Conservation (phyloP, 2,797 vertebrate genomes). For the Microctenopoma lineatum region DNA sequence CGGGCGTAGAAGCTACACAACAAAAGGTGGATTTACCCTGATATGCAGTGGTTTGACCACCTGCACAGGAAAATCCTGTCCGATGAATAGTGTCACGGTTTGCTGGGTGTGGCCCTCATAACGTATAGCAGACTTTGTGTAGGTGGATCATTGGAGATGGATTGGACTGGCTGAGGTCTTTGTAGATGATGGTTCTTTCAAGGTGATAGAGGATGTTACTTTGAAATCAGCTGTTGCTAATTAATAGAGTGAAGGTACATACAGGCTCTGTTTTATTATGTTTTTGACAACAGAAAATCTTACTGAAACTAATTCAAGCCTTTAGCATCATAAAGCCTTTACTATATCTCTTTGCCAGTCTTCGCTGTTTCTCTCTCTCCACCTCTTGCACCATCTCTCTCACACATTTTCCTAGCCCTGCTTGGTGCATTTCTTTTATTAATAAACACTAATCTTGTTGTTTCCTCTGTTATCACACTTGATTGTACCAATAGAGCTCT, state of each 20-base stretch:
- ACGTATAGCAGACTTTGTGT: not conserved
- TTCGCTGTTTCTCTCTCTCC: not conserved
- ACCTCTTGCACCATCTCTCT: not conserved
- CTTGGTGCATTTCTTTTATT: slow-evolving; percentile 21
- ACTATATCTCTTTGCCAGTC: no score
- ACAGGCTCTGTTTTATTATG: no score
- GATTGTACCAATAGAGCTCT: slow-evolving; percentile 29
- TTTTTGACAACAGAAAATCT: no score
- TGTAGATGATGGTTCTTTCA: not conserved
- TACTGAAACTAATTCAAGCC: no score
- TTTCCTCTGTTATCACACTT: slow-evolving; percentile 17
- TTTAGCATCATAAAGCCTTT: no score
- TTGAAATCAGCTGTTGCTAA: not conserved
- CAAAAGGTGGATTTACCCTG: no score
- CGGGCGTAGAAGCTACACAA: not conserved
- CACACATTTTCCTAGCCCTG: not conserved
- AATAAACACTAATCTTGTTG: slow-evolving; percentile 37
- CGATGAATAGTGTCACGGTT: no score
- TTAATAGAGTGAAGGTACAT: not conserved
- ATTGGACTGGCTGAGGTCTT: not conserved
- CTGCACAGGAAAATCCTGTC: no score
- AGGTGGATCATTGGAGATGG: not conserved
- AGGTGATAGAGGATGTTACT: not conserved
- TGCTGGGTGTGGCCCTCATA: not conserved
- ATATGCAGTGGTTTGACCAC: no score